A percentile compares a stretch with the other conserved stretches of the same genome.
Conservation (phyloP, 2,888 invertebrate genomes). For the Cremastinae sp. region DNA sequence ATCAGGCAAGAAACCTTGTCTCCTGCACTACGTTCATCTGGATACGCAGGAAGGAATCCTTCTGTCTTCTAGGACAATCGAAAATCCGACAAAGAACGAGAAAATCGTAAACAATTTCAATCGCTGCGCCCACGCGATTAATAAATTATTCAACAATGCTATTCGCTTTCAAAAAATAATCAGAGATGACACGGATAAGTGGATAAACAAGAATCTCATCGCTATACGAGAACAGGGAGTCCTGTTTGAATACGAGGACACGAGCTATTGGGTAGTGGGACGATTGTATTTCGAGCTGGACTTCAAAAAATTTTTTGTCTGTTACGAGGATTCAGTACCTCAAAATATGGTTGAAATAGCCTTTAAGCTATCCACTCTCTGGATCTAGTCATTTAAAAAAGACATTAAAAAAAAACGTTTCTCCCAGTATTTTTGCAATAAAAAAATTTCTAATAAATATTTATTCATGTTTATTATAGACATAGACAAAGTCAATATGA, state of each 20-base stretch:
- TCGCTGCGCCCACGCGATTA: constrained; percentile 86
- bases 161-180: constrained; percentile 84
- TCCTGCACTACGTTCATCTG: constrained; percentile 89
- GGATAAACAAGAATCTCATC: constrained; percentile 87
- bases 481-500: constrained; percentile 21
- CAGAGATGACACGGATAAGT: constrained; percentile 80
- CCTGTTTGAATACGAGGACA: constrained; percentile 85
- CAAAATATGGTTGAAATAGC: constrained; percentile 95
- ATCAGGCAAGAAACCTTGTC: constrained; percentile 86
- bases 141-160: constrained; percentile 87
- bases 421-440: not conserved
- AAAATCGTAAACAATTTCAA: constrained; percentile 88
- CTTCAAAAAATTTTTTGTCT: constrained; percentile 91
- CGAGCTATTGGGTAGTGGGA: constrained; percentile 90
- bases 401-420: too few species aligned
- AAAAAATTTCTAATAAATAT: constrained; percentile 21
- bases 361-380: constrained; percentile 85
- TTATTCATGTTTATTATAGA: constrained; percentile 21
- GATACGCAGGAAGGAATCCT: constrained; percentile 87
- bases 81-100: constrained; percentile 80
- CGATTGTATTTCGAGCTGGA: constrained; percentile 89
- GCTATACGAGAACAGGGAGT: constrained; percentile 93
- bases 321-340: constrained; percentile 91
- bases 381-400: constrained; percentile 65
- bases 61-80: constrained; percentile 81